A percentile compares a stretch with the other conserved stretches of the same genome.
phyloP scores from a whole-genome alignment of 2,113 vertebrate genomes.

The Pungitius pungitius region DNA sequence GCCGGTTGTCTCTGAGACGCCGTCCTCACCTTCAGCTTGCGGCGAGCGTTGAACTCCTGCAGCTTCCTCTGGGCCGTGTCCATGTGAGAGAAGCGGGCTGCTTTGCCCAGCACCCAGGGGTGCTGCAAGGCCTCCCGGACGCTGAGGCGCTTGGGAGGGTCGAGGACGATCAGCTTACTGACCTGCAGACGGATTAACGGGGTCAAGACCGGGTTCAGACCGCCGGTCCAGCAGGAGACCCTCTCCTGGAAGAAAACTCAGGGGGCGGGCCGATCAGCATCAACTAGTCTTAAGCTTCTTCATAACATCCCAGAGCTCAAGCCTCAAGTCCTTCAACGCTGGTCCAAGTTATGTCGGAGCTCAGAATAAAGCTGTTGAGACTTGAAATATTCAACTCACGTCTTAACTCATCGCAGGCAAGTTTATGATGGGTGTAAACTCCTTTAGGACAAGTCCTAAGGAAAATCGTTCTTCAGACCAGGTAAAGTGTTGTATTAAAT shows the following conservation, averaged over 20 bases:
- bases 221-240: not conserved
- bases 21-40: slow-evolving; percentile 86
- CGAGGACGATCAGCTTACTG: slow-evolving; percentile 85
- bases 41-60: slow-evolving; percentile 88
- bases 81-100: slow-evolving; percentile 89
- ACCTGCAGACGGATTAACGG: slow-evolving; percentile 73
- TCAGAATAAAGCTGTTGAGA: not conserved
- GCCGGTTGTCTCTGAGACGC: not conserved
- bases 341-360: no score
- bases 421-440: no score
- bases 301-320: not conserved
- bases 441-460: no score
- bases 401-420: not conserved
- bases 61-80: slow-evolving; percentile 89
- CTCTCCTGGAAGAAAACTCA: not conserved
- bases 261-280: no score
- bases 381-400: no score
- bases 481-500: no score
- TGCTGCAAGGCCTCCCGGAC: slow-evolving; percentile 86
- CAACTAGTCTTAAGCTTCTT: not conserved
- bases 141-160: slow-evolving; percentile 85
- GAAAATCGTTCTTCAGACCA: no score
- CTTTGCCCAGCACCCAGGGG: slow-evolving; percentile 89
- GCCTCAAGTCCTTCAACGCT: no score
- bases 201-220: not conserved